Evolutionary conservation across 2,888 invertebrate species (phyloP), one percentile per base, ranked within the genome.

Genomic region (Sylvicola fuscatus): DNA sequence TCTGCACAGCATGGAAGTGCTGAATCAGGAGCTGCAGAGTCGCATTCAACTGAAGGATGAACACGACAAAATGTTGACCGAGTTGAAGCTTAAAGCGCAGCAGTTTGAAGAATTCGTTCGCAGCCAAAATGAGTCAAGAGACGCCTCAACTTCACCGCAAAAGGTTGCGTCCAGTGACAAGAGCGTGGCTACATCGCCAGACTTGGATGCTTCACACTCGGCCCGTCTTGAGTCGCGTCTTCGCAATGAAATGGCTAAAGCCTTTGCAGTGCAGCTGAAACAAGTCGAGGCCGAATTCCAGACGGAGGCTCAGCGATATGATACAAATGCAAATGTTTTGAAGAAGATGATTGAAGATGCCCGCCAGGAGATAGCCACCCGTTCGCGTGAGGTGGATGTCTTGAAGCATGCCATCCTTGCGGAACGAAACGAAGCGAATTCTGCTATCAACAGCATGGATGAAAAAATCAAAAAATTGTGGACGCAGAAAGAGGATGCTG

Each of bases 191-290:
- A 50, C 53, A 17, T 55, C 56, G 1, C 54, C 58, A 2, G 55
- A 58, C 15, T 47, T 60, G 13, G 60, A 62, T 16, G 54, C 56
- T 17, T 49, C 33, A 14, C 11, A 27, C n/a, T 27, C 5, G 2
- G 2, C 5, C 34, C 1, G 46, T 43, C 28, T 34, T 44, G 51
- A 2, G 58, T 17, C 16, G 16, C 7, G 26, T 1, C 68, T 75
- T 37, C 61, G 73, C 2, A 70, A 74, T 41, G 74, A 74, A 49
- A 70, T 73, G 61, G 71, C 72, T 1, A 70, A 70, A 43, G 66
- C 71, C 39, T 72, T 70, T 43, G 68, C 70, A 0, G 46, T 64
- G 16, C 71, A 74, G 53, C 60, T 74, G 43, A 70, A 69, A 49
- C 60, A 62, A 0, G 55, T 66, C 7, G 69, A 69, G 50, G 37